These are phyloP conservation scores for Cladopsammia gracilis DNA, from an alignment of 64 coral and sea anemone genomes.

Conservation along the genomic window DNA sequence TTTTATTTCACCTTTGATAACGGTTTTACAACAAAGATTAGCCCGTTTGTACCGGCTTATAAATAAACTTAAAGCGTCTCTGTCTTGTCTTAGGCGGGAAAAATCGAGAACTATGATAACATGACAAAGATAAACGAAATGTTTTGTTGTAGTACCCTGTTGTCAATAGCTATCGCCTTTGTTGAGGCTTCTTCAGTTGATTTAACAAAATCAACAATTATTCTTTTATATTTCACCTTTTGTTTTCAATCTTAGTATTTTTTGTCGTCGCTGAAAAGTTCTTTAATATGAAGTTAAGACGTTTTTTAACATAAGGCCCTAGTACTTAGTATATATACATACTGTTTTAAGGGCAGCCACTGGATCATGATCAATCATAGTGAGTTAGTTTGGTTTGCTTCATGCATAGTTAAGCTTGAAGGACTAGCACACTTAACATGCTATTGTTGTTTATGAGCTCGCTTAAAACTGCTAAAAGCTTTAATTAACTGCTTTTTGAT, in stretches of 20 bases:
- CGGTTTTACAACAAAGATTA: neutral
- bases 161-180: slow-evolving; percentile 3
- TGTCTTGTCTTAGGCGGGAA: neutral
- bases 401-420: neutral
- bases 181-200: neutral
- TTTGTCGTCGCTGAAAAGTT: neutral
- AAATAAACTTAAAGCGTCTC: neutral
- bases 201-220: slow-evolving; percentile 30
- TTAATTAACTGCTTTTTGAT: slow-evolving; percentile 3
- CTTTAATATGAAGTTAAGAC: neutral
- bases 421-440: neutral
- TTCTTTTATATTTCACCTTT: slow-evolving; percentile 3
- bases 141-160: neutral
- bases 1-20: too few relatives aligned
- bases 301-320: neutral
- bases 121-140: neutral
- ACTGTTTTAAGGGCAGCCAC: neutral
- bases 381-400: too few relatives aligned
- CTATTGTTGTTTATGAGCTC: neutral
- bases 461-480: neutral
- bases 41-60: neutral
- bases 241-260: neutral
- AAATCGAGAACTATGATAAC: neutral
- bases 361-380: too few relatives aligned
- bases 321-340: neutral